These are phyloP conservation scores for Perodicticus potto DNA, from an alignment of 2,797 vertebrate genomes.

Conservation along the genomic window DNA sequence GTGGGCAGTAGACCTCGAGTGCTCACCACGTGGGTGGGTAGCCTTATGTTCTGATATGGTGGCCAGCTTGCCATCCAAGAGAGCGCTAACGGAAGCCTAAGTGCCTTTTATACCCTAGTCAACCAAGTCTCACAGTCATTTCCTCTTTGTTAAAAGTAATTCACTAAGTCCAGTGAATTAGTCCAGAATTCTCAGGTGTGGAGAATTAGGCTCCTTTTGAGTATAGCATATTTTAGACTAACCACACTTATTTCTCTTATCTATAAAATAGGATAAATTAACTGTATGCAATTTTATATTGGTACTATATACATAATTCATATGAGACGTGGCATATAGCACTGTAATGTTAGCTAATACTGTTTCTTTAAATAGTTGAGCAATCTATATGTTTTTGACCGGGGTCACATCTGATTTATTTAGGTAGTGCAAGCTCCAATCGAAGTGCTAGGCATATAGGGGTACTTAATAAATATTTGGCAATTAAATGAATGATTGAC, in stretches of 20 bases:
- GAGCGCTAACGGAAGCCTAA: not conserved
- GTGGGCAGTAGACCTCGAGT: not conserved
- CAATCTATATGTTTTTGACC: not conserved
- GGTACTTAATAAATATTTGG: not conserved
- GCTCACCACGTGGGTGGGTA: not conserved
- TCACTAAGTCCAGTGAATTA: not conserved
- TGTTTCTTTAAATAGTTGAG: not conserved
- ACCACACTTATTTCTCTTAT: not conserved
- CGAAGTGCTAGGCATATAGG: not conserved
- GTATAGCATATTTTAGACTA: not conserved
- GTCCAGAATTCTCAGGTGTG: not conserved
- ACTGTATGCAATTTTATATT: not conserved
- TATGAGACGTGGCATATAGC: not conserved
- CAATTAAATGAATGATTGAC: conserved; percentile 3
- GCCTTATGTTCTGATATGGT: not conserved
- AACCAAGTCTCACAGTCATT: not conserved
- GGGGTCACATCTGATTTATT: not conserved
- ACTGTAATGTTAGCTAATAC: not conserved
- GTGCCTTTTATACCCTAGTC: not conserved
- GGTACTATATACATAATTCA: not conserved
- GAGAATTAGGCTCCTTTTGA: not conserved
- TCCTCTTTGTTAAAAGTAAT: not conserved
- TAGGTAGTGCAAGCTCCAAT: not conserved
- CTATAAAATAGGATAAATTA: not conserved
- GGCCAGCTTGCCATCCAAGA: not conserved